A percentile compares a stretch with the other conserved stretches of the same genome.
These are phyloP conservation scores for Engystomops pustulosus DNA, from an alignment of 2,113 vertebrate genomes.

Conservation along the genomic window DNA sequence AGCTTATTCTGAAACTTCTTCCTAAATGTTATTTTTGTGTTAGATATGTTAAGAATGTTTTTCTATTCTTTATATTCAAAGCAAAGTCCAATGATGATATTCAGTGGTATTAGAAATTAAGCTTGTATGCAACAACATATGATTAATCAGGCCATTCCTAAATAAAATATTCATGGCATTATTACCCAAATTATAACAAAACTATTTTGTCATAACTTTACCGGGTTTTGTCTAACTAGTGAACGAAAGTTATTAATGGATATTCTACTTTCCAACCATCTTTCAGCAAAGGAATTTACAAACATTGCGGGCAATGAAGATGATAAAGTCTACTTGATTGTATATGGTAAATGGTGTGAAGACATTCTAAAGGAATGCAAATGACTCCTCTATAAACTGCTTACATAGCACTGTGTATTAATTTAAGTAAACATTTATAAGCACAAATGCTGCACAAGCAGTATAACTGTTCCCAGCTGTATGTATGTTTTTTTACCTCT, in stretches of 20 bases:
- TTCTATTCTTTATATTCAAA: too few species aligned
- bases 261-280: constrained; percentile 10
- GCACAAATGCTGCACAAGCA: constrained; percentile 49
- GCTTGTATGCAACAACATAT: neutral
- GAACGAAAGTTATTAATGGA: neutral
- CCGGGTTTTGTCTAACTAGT: neutral
- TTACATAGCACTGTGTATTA: constrained; percentile 54
- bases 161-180: neutral
- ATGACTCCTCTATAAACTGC: constrained; percentile 53
- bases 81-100: too few species aligned
- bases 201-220: constrained; percentile 3
- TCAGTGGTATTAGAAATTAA: neutral
- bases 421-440: constrained; percentile 55
- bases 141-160: neutral
- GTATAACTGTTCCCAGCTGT: constrained; percentile 56
- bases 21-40: too few species aligned
- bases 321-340: constrained; percentile 39
- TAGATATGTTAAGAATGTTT: too few species aligned
- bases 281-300: constrained; percentile 21
- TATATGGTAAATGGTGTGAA: constrained; percentile 51
- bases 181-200: neutral
- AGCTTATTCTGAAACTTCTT: too few species aligned
- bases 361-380: constrained; percentile 52
- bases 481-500: constrained; percentile 15
- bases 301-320: constrained; percentile 35